Evolutionary conservation across 2,888 invertebrate genomes (phyloP), one percentile per base, ranked within the genome.

Genomic region (Operophtera brumata): DNA sequence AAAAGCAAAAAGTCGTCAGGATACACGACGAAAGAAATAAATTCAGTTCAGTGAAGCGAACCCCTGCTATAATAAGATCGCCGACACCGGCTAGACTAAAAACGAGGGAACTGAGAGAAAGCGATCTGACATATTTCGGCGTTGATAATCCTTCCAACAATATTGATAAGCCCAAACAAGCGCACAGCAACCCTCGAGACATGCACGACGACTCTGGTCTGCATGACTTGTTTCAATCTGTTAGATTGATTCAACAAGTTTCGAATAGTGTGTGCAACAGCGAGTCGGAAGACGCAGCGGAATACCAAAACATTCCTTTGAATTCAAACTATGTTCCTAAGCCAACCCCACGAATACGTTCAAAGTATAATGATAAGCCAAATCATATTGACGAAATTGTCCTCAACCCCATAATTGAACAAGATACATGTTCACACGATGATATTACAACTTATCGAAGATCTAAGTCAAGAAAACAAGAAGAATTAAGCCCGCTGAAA

Each of bases 81-180:
- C 78, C 84, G 6, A 69, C 69, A 14, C 71, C 71, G 53, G 67
- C 62, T 20, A 80, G 75, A 62, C 63, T 78, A 10, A 85, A 82
- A 71, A 78, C 84, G 5, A 82, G 93, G 61, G 89, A 92, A 74
- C 78, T 93, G 37, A 84, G 91, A 56, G 91, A 92, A 40, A 92
- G 91, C 60, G 93, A 93, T 67, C 80, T 93, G 42, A 91, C 92
- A 55, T 93, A 91, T 70, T 93, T 93, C 66, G 93, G 93, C 26
- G 68, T 86, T 12, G 70, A 74, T 43, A 72, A 75, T 36, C 53
- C 62, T 36, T 47, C 47, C 11, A 64, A 45, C 44, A 66, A 61
- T 55, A 47, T 52, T n/a, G 61, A 57, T n/a, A 66, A 62, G 46
- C 57, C 64, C 34, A 62, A 60, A 20, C 36, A 37, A 9, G 65